Evolutionary conservation across 2,888 invertebrate genomes (phyloP).

Genomic region (Tenodera sinensis): DNA sequence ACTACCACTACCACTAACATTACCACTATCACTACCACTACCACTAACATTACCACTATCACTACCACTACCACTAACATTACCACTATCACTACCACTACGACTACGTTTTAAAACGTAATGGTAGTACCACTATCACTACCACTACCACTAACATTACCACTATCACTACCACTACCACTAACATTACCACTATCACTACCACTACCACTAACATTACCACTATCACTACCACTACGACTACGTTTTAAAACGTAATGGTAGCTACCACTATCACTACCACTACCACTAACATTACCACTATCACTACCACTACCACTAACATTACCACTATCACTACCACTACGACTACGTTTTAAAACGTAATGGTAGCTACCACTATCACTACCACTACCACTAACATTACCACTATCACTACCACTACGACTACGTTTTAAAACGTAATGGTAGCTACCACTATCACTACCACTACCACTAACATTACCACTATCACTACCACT

Average conservation of each 20-base stretch:
- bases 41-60: background rate
- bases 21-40: background rate
- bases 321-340: background rate
- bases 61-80: background rate
- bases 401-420: background rate
- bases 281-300: background rate
- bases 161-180: background rate
- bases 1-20: background rate
- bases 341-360: too few relatives aligned
- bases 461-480: background rate
- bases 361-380: too few relatives aligned
- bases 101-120: too few relatives aligned
- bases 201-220: background rate
- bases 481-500: background rate
- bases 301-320: background rate
- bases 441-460: background rate
- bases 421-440: too few relatives aligned
- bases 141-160: background rate
- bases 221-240: background rate
- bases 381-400: background rate
- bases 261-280: too few relatives aligned
- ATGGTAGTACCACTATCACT: too few relatives aligned
- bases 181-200: background rate
- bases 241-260: too few relatives aligned
- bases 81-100: background rate